Evolutionary conservation across 2,797 vertebrate genomes (phyloP).

Genomic region (Tangara arthus): DNA sequence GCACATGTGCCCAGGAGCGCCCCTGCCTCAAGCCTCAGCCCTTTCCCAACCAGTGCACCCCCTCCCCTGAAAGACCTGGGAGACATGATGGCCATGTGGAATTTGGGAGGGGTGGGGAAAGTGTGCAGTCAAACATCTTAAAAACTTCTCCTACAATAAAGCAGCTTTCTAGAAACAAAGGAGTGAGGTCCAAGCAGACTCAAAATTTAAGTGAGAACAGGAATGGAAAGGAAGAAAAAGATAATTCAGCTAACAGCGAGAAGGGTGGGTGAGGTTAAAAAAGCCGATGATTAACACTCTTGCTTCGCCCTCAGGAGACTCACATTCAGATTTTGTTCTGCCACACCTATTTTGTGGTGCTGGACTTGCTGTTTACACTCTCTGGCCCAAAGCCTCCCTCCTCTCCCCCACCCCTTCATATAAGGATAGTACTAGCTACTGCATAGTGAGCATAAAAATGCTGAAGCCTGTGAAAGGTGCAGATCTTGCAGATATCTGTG

Average conservation of each 20-base stretch:
- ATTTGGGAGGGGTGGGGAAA: not conserved
- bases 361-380: not conserved
- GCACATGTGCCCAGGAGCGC: not conserved
- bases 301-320: not conserved
- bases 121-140: not conserved
- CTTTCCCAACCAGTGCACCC: not conserved
- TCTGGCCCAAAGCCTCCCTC: not conserved
- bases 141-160: not conserved
- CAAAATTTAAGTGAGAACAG: not conserved
- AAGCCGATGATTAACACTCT: not conserved
- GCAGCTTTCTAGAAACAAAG: constrained; percentile 17
- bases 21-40: not conserved
- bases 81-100: not conserved
- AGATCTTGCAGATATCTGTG: not conserved
- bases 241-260: not conserved
- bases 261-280: not conserved
- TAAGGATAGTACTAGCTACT: rapidly evolving
- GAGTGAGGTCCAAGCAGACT: not conserved
- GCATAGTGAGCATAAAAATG: not conserved
- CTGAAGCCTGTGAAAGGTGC: not conserved
- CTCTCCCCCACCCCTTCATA: not conserved
- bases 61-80: not conserved
- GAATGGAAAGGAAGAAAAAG: not conserved
- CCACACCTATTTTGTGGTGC: not conserved
- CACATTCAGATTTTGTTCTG: not conserved